These are phyloP conservation scores for Phytoseiulus persimilis DNA, from an alignment of 2,888 invertebrate species.

Conservation along the genomic window DNA sequence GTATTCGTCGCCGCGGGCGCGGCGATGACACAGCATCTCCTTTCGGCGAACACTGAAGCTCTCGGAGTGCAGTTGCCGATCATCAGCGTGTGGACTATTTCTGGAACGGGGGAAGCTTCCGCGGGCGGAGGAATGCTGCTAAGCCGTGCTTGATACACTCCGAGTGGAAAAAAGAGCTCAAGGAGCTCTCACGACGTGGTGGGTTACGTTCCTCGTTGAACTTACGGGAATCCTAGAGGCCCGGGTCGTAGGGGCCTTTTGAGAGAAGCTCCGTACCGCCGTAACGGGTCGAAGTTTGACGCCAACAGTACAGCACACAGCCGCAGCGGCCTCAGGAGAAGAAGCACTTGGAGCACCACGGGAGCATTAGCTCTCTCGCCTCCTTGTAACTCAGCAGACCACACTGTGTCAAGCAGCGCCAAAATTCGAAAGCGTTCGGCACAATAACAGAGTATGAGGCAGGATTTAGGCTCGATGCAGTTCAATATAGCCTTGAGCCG, in stretches of 20 bases:
- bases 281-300: neutral
- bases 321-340: neutral
- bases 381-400: neutral
- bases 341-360: neutral
- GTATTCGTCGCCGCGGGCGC: neutral
- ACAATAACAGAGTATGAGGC: neutral
- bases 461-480: too few relatives aligned
- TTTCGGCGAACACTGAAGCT: neutral
- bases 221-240: constrained; percentile 5
- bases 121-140: neutral
- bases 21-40: neutral
- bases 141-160: neutral
- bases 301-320: neutral
- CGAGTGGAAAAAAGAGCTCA: neutral
- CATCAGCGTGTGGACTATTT: neutral
- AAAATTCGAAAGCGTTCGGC: neutral
- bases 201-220: neutral
- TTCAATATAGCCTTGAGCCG: too few relatives aligned
- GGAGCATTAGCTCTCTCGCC: neutral
- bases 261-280: neutral
- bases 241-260: neutral
- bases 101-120: neutral
- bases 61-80: neutral
- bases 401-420: neutral
- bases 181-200: neutral